These are phyloP conservation scores for Scolanthus callimorphus DNA, from an alignment of 92 coral and sea anemone species.

Conservation along the genomic window DNA sequence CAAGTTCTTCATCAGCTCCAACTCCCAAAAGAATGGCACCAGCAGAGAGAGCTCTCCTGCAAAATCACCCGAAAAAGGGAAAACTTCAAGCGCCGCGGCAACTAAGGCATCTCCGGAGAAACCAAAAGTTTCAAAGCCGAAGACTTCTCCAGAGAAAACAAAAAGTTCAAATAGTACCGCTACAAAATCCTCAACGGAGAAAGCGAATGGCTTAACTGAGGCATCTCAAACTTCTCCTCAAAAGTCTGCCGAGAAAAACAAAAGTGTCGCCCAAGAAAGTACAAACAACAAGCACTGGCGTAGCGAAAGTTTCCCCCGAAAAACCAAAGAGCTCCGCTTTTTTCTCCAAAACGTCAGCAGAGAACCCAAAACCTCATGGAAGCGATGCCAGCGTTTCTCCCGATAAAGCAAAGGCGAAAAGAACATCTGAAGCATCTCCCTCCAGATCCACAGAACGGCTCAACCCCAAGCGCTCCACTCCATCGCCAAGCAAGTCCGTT, in stretches of 20 bases:
- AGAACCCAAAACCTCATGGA: not conserved
- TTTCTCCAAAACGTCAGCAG: not conserved
- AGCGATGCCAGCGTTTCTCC: not conserved
- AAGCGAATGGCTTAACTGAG: constrained; percentile 7
- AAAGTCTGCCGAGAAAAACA: too few species aligned
- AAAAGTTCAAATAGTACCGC: not conserved
- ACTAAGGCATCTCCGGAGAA: constrained; percentile 1
- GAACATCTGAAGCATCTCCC: constrained; percentile 3
- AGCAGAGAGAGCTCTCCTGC: constrained; percentile 11
- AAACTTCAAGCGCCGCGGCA: constrained; percentile 25
- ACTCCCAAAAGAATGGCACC: constrained; percentile 14
- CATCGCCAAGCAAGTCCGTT: constrained; percentile 16
- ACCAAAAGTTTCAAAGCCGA: too few species aligned
- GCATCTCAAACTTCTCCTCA: too few species aligned
- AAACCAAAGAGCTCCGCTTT: too few species aligned
- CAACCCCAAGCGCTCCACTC: not conserved
- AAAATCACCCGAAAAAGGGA: constrained; percentile 4
- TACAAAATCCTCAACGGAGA: constrained; percentile 1
- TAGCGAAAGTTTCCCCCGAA: too few species aligned
- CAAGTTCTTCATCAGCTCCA: constrained; percentile 15
- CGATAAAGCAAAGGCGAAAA: not conserved
- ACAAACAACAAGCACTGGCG: too few species aligned
- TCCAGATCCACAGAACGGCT: constrained; percentile 2
- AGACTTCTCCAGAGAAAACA: too few species aligned
- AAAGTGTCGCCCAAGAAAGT: too few species aligned